phyloP scores from a whole-genome alignment of 2,113 vertebrate genomes.

The Melanerpes aurifrons region DNA sequence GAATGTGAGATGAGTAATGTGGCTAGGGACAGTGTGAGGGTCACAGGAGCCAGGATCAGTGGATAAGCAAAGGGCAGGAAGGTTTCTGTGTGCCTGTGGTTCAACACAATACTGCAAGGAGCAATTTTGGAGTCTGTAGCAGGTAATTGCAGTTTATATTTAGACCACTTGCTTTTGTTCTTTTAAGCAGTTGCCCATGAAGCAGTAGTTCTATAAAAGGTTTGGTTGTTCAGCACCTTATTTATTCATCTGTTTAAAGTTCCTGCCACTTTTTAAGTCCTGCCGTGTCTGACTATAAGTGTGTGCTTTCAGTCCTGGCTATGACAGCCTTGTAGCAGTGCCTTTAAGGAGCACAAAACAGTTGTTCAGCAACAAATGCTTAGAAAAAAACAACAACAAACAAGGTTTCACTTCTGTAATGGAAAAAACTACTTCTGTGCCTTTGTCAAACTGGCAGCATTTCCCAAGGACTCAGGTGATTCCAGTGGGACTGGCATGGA shows the following conservation, averaged over 20 bases:
- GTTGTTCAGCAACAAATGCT: background rate
- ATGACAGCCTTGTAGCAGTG: background rate
- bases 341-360: background rate
- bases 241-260: slow-evolving; percentile 4
- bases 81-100: background rate
- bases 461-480: background rate
- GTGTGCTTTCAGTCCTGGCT: background rate
- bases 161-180: background rate
- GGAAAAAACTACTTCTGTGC: background rate
- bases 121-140: background rate
- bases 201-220: background rate
- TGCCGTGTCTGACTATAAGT: background rate
- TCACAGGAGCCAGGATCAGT: background rate
- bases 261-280: background rate
- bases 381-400: background rate
- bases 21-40: background rate
- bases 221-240: background rate
- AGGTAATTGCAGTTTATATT: background rate
- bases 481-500: background rate
- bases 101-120: background rate
- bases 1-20: background rate
- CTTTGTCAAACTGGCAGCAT: background rate
- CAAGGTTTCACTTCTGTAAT: background rate
- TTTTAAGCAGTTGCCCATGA: background rate
- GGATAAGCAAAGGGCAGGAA: background rate